These are phyloP conservation scores for Heliopora coerulea DNA, from an alignment of 92 coral and sea anemone species.

Conservation along the genomic window DNA sequence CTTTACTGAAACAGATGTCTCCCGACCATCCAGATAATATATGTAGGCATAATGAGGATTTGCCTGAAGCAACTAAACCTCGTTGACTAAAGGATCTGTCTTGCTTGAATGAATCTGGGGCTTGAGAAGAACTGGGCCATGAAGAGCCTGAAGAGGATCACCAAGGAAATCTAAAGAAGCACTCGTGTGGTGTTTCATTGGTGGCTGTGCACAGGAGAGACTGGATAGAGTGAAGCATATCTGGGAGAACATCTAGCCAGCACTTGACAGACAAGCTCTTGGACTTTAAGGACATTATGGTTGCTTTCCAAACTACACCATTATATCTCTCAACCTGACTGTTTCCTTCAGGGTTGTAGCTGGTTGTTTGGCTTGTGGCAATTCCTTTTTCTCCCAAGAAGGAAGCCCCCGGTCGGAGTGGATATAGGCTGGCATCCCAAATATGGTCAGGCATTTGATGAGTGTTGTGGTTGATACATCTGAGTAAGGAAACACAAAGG, in stretches of 20 bases:
- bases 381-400: conserved; percentile 47
- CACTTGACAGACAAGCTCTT: conserved; percentile 48
- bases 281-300: conserved; percentile 50
- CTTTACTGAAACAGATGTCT: conserved; percentile 35
- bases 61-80: conserved; percentile 49
- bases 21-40: conserved; percentile 42
- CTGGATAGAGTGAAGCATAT: conserved; percentile 56
- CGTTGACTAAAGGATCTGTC: conserved; percentile 54
- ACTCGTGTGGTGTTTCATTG: conserved; percentile 70
- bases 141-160: conserved; percentile 53
- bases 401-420: too few relatives aligned
- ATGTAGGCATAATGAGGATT: conserved; percentile 46
- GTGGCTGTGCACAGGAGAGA: conserved; percentile 62
- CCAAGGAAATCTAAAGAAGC: conserved; percentile 51
- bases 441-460: conserved; percentile 50
- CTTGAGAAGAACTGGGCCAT: conserved; percentile 50
- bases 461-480: conserved; percentile 56
- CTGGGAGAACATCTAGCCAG: conserved; percentile 65
- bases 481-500: conserved; percentile 46
- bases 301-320: conserved; percentile 53
- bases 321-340: conserved; percentile 59
- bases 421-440: too few relatives aligned
- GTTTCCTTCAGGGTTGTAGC: too few relatives aligned
- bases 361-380: conserved; percentile 50
- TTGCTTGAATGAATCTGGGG: conserved; percentile 54